Evolutionary conservation across 2,797 vertebrate species (phyloP).

Genomic region (Chromis chromis): DNA sequence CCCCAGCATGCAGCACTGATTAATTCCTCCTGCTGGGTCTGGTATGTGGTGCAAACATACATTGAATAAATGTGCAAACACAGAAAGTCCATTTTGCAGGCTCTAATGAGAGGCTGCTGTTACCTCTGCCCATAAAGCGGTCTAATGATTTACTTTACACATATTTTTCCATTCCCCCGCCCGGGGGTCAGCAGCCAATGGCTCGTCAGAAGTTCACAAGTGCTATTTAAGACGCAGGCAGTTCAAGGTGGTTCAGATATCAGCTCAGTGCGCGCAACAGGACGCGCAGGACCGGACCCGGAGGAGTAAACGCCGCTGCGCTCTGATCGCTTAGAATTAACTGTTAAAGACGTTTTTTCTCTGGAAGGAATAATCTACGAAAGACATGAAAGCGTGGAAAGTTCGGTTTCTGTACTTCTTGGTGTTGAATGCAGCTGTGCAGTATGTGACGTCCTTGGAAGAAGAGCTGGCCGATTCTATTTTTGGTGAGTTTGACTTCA

Average conservation of each 20-base stretch:
- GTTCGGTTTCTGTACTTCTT: constrained; percentile 69
- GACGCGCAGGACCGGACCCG: constrained; percentile 44
- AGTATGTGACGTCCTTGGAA: constrained; percentile 74
- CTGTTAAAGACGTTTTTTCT: constrained; percentile 7
- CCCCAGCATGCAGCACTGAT: neutral
- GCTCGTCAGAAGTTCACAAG: constrained; percentile 62
- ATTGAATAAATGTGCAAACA: neutral
- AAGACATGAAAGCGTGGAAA: constrained; percentile 80
- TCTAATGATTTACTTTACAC: constrained; percentile 69
- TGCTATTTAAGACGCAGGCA: constrained; percentile 81
- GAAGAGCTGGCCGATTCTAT: constrained; percentile 73
- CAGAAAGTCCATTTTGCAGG: neutral
- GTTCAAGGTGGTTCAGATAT: constrained; percentile 76
- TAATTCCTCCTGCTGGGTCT: neutral
- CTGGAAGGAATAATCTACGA: constrained; percentile 27
- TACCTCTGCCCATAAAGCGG: constrained; percentile 37
- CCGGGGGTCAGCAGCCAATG: constrained; percentile 75
- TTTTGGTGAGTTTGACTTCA: constrained; percentile 76
- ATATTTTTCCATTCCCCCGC: constrained; percentile 69
- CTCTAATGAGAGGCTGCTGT: constrained; percentile 7
- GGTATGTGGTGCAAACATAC: neutral
- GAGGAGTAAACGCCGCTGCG: constrained; percentile 2
- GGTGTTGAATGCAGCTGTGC: constrained; percentile 73
- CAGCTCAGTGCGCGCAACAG: constrained; percentile 55
- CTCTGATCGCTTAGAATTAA: neutral